Conservation (phyloP, 2,113 vertebrate genomes). For the Xyliphius kryptos region DNA sequence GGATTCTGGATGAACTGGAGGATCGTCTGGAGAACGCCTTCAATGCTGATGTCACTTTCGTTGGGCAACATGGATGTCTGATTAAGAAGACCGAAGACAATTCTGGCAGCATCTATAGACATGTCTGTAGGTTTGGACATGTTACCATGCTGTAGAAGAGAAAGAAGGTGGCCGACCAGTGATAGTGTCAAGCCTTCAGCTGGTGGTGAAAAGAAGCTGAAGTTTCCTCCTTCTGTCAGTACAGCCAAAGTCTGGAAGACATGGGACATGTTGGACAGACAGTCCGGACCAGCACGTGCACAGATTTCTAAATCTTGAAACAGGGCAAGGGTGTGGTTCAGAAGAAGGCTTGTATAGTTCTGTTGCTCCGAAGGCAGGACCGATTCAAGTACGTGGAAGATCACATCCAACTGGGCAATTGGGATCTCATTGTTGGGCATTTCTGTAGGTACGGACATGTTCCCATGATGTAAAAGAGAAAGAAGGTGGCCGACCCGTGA, state of each 20-base stretch:
- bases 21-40: constrained; percentile 42
- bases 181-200: too few relatives aligned
- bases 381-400: constrained; percentile 19
- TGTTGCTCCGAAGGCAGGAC: constrained; percentile 46
- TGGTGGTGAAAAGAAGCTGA: too few relatives aligned
- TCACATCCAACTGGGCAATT: too few relatives aligned
- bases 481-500: constrained; percentile 43
- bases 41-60: too few relatives aligned
- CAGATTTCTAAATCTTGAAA: constrained; percentile 45
- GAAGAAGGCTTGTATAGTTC: constrained; percentile 31
- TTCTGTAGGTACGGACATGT: constrained; percentile 22
- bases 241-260: constrained; percentile 39
- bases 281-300: constrained; percentile 41
- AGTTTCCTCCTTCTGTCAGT: too few relatives aligned
- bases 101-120: too few relatives aligned
- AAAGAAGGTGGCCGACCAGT: too few relatives aligned
- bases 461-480: constrained; percentile 48
- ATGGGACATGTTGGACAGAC: constrained; percentile 47
- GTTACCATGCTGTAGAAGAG: too few relatives aligned
- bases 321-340: constrained; percentile 48
- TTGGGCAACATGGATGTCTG: too few relatives aligned
- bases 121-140: too few relatives aligned
- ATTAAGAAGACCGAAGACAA: too few relatives aligned
- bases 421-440: not conserved
- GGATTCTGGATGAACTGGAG: constrained; percentile 45